These are phyloP conservation scores for Pseudochaenichthys georgianus DNA, from an alignment of 2,797 vertebrate genomes.

Conservation along the genomic window DNA sequence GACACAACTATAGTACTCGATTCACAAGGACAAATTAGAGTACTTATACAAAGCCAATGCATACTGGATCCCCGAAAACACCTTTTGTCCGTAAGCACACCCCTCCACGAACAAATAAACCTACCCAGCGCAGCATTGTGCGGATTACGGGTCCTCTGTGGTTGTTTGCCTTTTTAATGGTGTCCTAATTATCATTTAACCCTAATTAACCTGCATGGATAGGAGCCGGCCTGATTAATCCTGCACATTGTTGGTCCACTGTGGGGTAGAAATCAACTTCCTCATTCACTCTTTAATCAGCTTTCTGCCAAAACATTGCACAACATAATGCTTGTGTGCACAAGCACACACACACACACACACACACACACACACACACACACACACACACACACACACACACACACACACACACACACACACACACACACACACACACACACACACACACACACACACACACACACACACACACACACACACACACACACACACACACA, in stretches of 20 bases:
- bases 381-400: background rate
- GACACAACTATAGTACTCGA: no score
- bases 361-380: background rate
- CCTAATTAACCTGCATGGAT: slow-evolving; percentile 86
- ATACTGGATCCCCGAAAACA: slow-evolving; percentile 26
- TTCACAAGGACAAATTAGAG: slow-evolving; percentile 1
- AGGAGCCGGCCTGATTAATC: slow-evolving; percentile 82
- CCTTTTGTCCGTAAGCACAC: slow-evolving; percentile 18
- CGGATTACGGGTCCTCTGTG: slow-evolving; percentile 77
- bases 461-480: no score
- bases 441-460: slow-evolving; percentile 6
- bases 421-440: no score
- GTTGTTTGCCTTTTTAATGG: slow-evolving; percentile 82
- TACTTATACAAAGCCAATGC: slow-evolving; percentile 8
- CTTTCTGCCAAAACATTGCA: slow-evolving; percentile 61
- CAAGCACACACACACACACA: background rate
- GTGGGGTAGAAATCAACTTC: slow-evolving; percentile 74
- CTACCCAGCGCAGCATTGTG: slow-evolving; percentile 53
- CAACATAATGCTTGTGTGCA: slow-evolving; percentile 37
- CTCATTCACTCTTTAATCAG: slow-evolving; percentile 81
- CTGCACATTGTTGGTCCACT: slow-evolving; percentile 75
- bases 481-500: no score
- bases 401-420: background rate
- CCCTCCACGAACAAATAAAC: slow-evolving; percentile 59
- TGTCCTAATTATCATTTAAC: slow-evolving; percentile 87